phyloP scores from a whole-genome alignment of 2,113 vertebrate species.

The Chauna torquata region DNA sequence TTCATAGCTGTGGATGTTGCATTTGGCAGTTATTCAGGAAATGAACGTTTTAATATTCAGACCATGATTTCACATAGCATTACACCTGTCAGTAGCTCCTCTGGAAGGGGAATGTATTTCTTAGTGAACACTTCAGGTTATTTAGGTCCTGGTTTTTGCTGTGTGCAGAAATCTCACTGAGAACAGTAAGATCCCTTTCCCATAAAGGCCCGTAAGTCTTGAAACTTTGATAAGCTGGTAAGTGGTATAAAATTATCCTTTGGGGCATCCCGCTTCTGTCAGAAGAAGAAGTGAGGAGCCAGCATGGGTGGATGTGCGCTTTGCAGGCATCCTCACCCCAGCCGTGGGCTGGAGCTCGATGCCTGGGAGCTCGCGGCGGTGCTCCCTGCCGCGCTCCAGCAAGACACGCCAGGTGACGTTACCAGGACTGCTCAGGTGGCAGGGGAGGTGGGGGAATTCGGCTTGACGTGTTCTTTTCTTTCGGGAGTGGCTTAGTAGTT shows the following conservation, averaged over 20 bases:
- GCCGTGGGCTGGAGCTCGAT: background rate
- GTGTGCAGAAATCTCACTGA: background rate
- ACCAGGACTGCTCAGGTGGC: too few species aligned
- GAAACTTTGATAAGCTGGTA: background rate
- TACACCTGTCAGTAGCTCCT: background rate
- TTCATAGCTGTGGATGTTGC: background rate
- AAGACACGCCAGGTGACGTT: background rate
- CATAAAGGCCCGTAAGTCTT: background rate
- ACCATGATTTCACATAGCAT: background rate
- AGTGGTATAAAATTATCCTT: background rate
- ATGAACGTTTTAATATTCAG: background rate
- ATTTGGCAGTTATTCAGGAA: background rate
- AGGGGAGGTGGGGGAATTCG: background rate
- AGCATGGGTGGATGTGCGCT: accelerated
- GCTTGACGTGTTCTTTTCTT: background rate
- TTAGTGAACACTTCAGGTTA: background rate
- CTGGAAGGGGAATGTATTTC: background rate
- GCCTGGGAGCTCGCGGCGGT: background rate
- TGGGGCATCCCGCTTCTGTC: accelerated
- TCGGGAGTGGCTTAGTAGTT: background rate
- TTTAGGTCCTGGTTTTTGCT: background rate
- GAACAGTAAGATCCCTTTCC: background rate
- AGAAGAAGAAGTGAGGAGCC: background rate
- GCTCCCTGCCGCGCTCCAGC: background rate
- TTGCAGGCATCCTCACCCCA: too few species aligned